phyloP scores from a whole-genome alignment of 2,888 invertebrate genomes.

The Patella depressa region DNA sequence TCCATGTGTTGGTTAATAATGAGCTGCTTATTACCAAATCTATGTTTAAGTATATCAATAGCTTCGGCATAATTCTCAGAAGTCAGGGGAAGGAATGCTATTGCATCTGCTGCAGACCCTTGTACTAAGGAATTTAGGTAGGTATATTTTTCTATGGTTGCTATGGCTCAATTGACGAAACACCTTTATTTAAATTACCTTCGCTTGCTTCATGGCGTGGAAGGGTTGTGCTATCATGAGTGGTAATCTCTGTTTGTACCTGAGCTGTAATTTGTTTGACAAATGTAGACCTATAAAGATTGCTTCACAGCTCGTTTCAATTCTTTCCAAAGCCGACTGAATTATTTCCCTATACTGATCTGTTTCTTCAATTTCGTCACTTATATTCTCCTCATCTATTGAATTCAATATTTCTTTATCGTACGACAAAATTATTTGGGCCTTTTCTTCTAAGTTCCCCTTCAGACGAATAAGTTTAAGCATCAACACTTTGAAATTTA shows the following conservation, averaged over 20 bases:
- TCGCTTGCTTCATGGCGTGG: too few species aligned
- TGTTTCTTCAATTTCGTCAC: not conserved
- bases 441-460: not conserved
- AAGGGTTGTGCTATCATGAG: too few species aligned
- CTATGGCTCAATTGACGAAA: not conserved
- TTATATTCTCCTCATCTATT: not conserved
- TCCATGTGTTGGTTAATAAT: slow-evolving; percentile 1
- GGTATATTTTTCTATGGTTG: not conserved
- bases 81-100: not conserved
- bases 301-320: not conserved
- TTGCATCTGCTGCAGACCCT: not conserved
- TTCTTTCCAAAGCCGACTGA: not conserved
- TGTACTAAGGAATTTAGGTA: not conserved
- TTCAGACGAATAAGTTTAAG: not conserved
- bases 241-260: too few species aligned
- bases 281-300: too few species aligned
- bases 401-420: slow-evolving; percentile 11
- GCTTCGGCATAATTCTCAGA: not conserved
- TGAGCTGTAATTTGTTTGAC: too few species aligned
- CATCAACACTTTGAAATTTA: not conserved
- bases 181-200: too few species aligned
- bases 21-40: not conserved
- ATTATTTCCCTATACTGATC: not conserved
- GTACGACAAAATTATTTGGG: not conserved
- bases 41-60: not conserved